A percentile compares a stretch with the other conserved stretches of the same genome.
phyloP scores from a whole-genome alignment of 2,113 vertebrate genomes.

The Condylura cristata region DNA sequence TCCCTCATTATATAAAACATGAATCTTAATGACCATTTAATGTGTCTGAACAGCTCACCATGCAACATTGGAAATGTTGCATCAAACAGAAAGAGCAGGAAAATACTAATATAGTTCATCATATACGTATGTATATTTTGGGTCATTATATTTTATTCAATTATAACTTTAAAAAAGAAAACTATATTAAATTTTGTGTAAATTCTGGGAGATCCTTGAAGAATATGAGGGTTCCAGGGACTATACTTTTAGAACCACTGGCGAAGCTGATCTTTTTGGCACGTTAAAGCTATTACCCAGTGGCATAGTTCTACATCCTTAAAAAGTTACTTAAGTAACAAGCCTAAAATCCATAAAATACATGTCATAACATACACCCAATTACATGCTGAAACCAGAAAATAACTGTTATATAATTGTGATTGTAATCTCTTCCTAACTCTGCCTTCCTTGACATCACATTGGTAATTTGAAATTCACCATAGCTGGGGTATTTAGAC shows the following conservation, averaged over 20 bases:
- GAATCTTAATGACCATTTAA: not conserved
- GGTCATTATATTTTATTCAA: not conserved
- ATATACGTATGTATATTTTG: too few species aligned
- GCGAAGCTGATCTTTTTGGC: not conserved
- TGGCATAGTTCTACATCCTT: not conserved
- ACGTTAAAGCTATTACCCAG: not conserved
- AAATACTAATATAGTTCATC: not conserved
- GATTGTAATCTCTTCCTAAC: not conserved
- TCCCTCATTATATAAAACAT: not conserved
- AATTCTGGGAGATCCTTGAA: not conserved
- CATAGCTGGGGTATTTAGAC: not conserved
- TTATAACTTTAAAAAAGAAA: not conserved
- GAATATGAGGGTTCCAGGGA: not conserved
- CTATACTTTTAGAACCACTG: not conserved
- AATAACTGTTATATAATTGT: too few species aligned
- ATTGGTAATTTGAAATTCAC: not conserved
- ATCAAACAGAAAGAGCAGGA: not conserved
- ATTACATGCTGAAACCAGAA: not conserved
- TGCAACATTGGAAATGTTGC: not conserved
- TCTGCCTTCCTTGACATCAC: not conserved
- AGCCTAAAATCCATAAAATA: not conserved
- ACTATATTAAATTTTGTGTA: not conserved
- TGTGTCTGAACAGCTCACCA: not conserved
- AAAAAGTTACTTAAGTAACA: not conserved
- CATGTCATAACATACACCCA: not conserved